Conservation (phyloP, 2,888 invertebrate genomes). For the Torymus aiolomorphi region DNA sequence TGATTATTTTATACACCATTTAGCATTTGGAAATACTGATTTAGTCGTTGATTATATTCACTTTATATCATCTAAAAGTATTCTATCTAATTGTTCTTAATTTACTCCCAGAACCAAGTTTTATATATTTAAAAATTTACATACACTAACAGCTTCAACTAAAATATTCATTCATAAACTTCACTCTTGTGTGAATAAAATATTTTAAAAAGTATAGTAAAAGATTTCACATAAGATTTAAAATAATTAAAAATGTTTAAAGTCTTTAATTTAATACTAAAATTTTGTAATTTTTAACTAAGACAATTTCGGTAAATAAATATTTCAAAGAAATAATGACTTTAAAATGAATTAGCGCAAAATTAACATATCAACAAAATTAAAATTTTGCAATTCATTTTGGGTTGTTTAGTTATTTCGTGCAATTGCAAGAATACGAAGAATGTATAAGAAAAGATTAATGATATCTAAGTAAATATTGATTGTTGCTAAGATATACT, state of each 20-base stretch:
- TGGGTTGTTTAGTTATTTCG: conserved; percentile 64
- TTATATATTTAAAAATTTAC: conserved; percentile 10
- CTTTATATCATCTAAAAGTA: conserved; percentile 5
- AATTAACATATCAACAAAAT: conserved; percentile 13
- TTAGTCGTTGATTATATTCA: not conserved
- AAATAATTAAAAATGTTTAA: too few relatives aligned
- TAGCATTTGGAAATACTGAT: conserved; percentile 31
- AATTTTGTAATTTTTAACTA: not conserved
- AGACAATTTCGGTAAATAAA: not conserved
- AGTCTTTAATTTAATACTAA: not conserved
- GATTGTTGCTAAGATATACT: conserved; percentile 91
- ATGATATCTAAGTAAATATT: conserved; percentile 92
- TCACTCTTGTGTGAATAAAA: too few relatives aligned
- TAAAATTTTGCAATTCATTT: not conserved
- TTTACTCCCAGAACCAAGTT: conserved; percentile 17
- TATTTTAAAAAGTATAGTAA: too few relatives aligned
- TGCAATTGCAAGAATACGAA: conserved; percentile 83
- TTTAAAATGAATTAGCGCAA: not conserved
- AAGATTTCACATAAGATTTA: too few relatives aligned
- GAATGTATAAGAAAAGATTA: conserved; percentile 88
- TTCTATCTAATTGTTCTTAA: not conserved
- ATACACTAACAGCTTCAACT: too few relatives aligned
- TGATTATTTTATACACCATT: conserved; percentile 7
- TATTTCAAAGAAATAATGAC: not conserved
- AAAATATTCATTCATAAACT: too few relatives aligned